Percentiles rank a stretch among this genome's conserved stretches.
Conservation (phyloP, 2,888 invertebrate species). For the Euplexia lucipara region DNA sequence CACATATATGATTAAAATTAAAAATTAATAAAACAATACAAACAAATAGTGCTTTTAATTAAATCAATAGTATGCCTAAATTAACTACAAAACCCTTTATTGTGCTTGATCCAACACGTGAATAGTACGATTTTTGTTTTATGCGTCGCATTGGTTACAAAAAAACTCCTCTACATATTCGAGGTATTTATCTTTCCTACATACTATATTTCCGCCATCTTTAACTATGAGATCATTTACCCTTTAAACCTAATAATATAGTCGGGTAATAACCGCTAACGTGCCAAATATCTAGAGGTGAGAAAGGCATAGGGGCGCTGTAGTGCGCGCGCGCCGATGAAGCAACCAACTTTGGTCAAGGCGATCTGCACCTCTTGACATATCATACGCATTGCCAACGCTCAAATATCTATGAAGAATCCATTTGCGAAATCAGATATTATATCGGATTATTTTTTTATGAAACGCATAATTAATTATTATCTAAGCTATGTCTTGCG, state of each 20-base stretch:
- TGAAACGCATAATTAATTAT: conserved; percentile 28
- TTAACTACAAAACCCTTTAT: no score
- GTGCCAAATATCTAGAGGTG: conserved; percentile 28
- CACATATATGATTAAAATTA: no score
- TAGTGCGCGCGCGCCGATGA: conserved; percentile 35
- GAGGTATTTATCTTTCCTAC: no score
- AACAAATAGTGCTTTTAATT: no score
- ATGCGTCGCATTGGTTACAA: no score
- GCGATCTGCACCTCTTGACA: conserved; percentile 65
- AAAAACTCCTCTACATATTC: no score
- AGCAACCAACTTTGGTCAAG: conserved; percentile 64
- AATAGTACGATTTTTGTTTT: no score
- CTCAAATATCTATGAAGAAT: conserved; percentile 54
- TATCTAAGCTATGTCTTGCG: conserved; percentile 4
- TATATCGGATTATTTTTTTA: conserved; percentile 15
- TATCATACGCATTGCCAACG: conserved; percentile 62
- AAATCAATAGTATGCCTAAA: no score
- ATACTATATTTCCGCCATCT: no score
- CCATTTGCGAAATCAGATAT: conserved; percentile 61
- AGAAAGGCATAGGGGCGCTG: conserved; percentile 46
- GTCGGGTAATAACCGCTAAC: conserved; percentile 2
- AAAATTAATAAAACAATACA: no score
- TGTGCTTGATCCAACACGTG: no score
- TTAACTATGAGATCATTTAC: neutral
- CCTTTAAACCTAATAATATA: neutral